phyloP scores from a whole-genome alignment of 2,888 invertebrate genomes.

The Agelastica alni region DNA sequence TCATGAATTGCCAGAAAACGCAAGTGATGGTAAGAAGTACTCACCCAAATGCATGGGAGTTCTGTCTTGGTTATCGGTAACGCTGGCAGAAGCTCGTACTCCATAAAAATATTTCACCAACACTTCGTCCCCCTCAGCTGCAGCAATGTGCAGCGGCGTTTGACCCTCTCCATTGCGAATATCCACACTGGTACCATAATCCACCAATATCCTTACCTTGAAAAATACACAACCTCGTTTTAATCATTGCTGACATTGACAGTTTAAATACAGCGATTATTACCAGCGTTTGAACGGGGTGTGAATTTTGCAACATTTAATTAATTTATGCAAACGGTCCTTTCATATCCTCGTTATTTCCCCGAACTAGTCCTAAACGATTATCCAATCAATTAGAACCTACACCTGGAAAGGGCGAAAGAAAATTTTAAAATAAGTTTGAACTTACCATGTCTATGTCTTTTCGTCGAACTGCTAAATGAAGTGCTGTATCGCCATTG shows the following conservation, averaged over 20 bases:
- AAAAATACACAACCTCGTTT: no score
- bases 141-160: constrained; percentile 93
- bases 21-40: no score
- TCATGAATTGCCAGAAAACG: no score
- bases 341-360: no score
- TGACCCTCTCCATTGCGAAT: constrained; percentile 93
- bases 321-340: no score
- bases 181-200: constrained; percentile 91
- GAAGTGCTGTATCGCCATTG: constrained; percentile 91
- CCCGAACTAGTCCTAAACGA: no score
- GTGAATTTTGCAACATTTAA: no score
- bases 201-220: constrained; percentile 79
- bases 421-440: no score
- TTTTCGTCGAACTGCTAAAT: constrained; percentile 89
- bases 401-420: background rate
- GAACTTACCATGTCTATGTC: constrained; percentile 82
- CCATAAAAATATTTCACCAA: constrained; percentile 95
- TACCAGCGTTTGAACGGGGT: no score
- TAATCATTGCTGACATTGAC: no score
- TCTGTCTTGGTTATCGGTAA: constrained; percentile 94
- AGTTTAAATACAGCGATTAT: no score
- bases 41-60: constrained; percentile 66
- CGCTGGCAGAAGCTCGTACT: constrained; percentile 91
- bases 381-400: no score
- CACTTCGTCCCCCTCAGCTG: constrained; percentile 93